These are phyloP conservation scores for Nemoura dubitans DNA, from an alignment of 2,888 invertebrate genomes.

Conservation along the genomic window DNA sequence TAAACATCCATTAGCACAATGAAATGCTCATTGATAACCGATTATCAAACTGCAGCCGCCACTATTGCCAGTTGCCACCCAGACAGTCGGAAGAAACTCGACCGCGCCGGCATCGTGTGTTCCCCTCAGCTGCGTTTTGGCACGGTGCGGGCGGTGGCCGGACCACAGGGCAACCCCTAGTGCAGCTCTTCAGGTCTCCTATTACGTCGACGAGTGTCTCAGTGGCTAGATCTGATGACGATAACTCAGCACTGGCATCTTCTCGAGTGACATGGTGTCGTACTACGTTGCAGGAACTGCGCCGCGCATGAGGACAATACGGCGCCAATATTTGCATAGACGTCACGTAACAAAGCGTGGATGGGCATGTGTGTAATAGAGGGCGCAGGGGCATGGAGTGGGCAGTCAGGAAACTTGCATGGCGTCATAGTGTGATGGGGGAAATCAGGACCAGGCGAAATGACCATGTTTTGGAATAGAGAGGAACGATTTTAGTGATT, in stretches of 20 bases:
- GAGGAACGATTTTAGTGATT: too few relatives aligned
- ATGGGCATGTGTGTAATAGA: not conserved
- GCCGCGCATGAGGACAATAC: not conserved
- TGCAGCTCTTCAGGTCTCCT: not conserved
- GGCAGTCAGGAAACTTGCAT: too few relatives aligned
- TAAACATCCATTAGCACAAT: too few relatives aligned
- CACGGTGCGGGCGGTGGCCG: not conserved
- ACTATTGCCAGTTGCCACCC: not conserved
- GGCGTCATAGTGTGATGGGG: too few relatives aligned
- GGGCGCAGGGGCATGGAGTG: not conserved
- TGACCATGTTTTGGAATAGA: too few relatives aligned
- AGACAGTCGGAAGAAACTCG: not conserved
- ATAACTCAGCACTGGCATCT: not conserved
- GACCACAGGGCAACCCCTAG: not conserved
- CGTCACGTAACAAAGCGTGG: not conserved
- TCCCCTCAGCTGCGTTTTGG: not conserved
- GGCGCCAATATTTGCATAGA: not conserved
- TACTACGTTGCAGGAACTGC: not conserved
- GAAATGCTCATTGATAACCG: too few relatives aligned
- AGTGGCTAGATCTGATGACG: not conserved
- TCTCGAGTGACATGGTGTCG: not conserved
- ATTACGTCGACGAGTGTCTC: not conserved
- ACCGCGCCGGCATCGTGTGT: not conserved
- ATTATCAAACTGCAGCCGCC: not conserved
- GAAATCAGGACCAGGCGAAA: too few relatives aligned